phyloP scores from a whole-genome alignment of 2,113 vertebrate genomes.

The Chunga burmeisteri region DNA sequence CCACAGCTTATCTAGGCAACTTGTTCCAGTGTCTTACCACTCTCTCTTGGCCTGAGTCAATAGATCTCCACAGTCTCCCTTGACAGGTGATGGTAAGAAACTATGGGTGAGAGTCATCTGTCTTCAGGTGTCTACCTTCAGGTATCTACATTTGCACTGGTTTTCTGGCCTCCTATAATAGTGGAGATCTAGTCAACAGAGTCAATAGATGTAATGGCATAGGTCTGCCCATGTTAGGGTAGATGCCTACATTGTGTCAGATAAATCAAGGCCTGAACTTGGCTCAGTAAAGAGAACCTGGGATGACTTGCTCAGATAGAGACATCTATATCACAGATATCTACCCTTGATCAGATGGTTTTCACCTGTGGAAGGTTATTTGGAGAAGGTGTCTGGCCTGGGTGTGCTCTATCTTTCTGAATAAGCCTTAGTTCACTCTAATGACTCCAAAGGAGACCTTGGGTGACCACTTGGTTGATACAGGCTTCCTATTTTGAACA shows the following conservation, averaged over 20 bases:
- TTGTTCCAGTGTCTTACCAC: rapidly evolving
- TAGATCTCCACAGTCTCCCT: background rate
- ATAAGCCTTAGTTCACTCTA: background rate
- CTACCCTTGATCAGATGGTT: background rate
- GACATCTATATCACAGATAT: background rate
- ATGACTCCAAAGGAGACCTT: background rate
- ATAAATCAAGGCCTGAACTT: background rate
- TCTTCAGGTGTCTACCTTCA: background rate
- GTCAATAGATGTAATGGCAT: background rate
- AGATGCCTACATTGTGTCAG: background rate
- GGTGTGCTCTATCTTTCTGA: background rate
- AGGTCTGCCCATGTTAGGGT: background rate
- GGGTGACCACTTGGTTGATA: background rate
- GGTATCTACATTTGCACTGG: background rate
- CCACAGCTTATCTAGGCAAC: background rate
- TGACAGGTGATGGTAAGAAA: background rate
- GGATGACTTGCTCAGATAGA: background rate
- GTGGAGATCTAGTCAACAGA: background rate
- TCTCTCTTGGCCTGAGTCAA: background rate
- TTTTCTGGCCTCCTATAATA: background rate
- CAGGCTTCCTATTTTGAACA: background rate
- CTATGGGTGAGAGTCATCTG: background rate
- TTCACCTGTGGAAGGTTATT: background rate
- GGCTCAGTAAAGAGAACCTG: background rate
- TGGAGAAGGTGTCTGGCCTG: background rate